Evolutionary conservation across 1,140 invertebrate species (phyloP).

Genomic region (Paralvinella palmiformis): DNA sequence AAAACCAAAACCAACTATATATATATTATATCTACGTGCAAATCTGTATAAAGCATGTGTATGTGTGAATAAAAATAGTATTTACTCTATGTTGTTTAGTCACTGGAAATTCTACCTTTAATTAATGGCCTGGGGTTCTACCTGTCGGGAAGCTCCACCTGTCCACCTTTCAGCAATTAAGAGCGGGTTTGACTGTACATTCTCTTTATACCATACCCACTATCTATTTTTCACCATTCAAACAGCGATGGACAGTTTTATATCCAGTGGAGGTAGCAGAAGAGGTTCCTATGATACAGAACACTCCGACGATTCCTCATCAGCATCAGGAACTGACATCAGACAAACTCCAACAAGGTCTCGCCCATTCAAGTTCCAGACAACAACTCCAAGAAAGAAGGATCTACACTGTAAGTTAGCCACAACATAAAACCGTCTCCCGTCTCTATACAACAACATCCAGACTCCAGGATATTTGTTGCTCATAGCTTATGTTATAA

Average conservation of each 20-base stretch:
- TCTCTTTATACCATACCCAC: not conserved
- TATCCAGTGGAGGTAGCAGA: constrained; percentile 27
- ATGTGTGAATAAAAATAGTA: too few relatives aligned
- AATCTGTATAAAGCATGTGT: too few relatives aligned
- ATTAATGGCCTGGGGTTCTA: not conserved
- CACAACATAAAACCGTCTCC: not conserved
- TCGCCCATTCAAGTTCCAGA: constrained; percentile 6
- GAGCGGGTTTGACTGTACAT: not conserved
- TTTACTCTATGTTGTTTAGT: too few relatives aligned
- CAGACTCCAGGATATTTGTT: too few relatives aligned
- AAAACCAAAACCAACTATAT: too few relatives aligned
- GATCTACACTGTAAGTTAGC: constrained; percentile 18
- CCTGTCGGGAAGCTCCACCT: not conserved
- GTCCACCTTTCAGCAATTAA: not conserved
- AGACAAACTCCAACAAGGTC: constrained; percentile 17
- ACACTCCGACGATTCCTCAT: constrained; percentile 17
- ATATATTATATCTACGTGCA: too few relatives aligned
- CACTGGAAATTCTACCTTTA: too few relatives aligned
- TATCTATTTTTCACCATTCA: not conserved
- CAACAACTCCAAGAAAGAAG: constrained; percentile 31
- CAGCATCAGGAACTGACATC: constrained; percentile 22
- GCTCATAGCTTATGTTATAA: too few relatives aligned
- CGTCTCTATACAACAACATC: too few relatives aligned
- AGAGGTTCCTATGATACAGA: constrained; percentile 21
- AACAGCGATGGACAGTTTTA: constrained; percentile 33